These are phyloP conservation scores for Apis laboriosa DNA, from an alignment of 1,140 invertebrate species.

Conservation along the genomic window DNA sequence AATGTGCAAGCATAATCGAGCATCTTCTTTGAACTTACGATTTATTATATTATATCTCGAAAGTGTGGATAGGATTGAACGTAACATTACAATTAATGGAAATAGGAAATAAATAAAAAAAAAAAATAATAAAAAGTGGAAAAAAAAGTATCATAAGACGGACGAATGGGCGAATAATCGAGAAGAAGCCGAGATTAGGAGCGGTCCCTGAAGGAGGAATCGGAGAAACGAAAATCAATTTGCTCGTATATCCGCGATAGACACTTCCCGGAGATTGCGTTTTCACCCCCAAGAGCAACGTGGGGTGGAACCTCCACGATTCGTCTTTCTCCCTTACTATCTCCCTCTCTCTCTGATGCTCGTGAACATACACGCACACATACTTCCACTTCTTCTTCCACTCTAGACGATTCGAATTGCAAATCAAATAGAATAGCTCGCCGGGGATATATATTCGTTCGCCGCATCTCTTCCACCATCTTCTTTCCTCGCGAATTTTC, in stretches of 20 bases:
- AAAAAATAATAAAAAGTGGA: too few relatives aligned
- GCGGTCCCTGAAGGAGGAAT: not conserved
- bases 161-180: not conserved
- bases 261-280: conserved; percentile 53
- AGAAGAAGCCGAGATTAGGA: conserved; percentile 15
- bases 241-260: conserved; percentile 45
- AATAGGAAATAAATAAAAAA: too few relatives aligned
- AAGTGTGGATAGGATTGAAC: too few relatives aligned
- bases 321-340: conserved; percentile 50
- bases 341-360: not conserved
- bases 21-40: too few relatives aligned
- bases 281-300: conserved; percentile 46
- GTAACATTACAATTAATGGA: too few relatives aligned
- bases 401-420: conserved; percentile 61
- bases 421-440: conserved; percentile 61
- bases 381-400: conserved; percentile 29
- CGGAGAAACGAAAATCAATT: conserved; percentile 53
- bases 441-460: conserved; percentile 43
- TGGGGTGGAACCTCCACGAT: conserved; percentile 53
- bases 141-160: too few relatives aligned
- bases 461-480: not conserved
- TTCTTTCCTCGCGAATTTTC: conserved; percentile 24
- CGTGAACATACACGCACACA: not conserved
- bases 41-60: too few relatives aligned
- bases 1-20: too few relatives aligned